These are phyloP conservation scores for Caenorhabditis brenneri DNA, from an alignment of 1,140 invertebrate species.

Conservation along the genomic window DNA sequence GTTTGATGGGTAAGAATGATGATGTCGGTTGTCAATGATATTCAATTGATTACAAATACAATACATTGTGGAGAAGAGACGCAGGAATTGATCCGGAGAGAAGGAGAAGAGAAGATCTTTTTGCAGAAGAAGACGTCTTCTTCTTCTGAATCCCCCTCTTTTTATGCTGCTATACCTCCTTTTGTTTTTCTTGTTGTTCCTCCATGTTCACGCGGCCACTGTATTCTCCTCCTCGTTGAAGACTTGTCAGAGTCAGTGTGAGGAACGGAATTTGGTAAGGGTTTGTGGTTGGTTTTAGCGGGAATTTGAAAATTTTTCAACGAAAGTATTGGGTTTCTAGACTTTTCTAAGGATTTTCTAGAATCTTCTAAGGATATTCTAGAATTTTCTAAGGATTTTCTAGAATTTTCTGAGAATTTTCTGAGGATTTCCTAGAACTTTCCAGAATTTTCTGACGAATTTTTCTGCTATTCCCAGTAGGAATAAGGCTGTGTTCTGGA, in stretches of 20 bases:
- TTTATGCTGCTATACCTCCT: background rate
- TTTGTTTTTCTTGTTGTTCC: background rate
- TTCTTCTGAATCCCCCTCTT: slow-evolving; percentile 2
- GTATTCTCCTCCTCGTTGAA: slow-evolving; percentile 50
- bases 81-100: slow-evolving; percentile 37
- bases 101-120: background rate
- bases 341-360: too few relatives aligned
- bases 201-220: background rate
- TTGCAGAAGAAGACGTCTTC: background rate
- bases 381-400: too few relatives aligned
- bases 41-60: slow-evolving; percentile 21
- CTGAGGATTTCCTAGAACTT: too few relatives aligned
- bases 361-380: too few relatives aligned
- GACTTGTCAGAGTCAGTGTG: slow-evolving; percentile 48
- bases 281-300: background rate
- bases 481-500: too few relatives aligned
- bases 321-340: too few relatives aligned
- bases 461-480: too few relatives aligned
- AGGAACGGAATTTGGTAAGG: slow-evolving; percentile 51
- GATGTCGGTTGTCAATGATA: slow-evolving; percentile 39
- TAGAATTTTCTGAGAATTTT: too few relatives aligned
- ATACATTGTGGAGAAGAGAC: background rate
- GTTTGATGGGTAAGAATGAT: slow-evolving; percentile 26
- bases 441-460: too few relatives aligned
- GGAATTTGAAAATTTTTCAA: background rate